Conservation (phyloP, 1,140 invertebrate species). For the Drosophila parabipectinata region DNA sequence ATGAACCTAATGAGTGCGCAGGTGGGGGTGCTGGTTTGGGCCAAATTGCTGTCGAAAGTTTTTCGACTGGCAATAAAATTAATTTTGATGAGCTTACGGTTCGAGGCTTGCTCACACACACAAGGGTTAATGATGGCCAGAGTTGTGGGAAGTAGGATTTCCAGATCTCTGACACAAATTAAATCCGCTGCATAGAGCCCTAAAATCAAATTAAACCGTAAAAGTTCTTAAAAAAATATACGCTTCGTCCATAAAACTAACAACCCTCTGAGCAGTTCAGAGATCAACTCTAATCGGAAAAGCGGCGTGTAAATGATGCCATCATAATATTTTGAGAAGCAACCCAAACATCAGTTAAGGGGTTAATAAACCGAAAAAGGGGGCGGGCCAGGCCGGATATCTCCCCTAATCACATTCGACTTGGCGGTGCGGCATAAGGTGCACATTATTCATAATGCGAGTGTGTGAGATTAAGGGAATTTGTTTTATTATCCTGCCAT, state of each 20-base stretch:
- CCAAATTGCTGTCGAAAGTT: conserved; percentile 68
- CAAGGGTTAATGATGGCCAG: conserved; percentile 16
- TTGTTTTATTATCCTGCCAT: conserved; percentile 13
- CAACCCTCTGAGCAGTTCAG: conserved; percentile 41
- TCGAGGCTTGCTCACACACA: conserved; percentile 22
- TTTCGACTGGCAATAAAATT: conserved; percentile 77
- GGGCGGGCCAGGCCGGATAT: conserved; percentile 1
- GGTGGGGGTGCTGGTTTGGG: background rate
- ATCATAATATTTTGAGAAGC: conserved; percentile 80
- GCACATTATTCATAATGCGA: conserved; percentile 81
- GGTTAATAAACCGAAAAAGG: conserved; percentile 74
- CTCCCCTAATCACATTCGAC: conserved; percentile 65
- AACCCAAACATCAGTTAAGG: conserved; percentile 64
- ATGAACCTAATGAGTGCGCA: conserved; percentile 56
- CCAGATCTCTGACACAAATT: background rate
- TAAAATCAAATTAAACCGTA: conserved; percentile 69
- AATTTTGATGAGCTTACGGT: conserved; percentile 73
- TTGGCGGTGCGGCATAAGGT: conserved; percentile 78
- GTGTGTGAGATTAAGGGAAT: conserved; percentile 57
- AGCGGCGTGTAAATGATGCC: conserved; percentile 82
- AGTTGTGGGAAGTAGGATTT: conserved; percentile 18
- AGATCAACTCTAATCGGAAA: conserved; percentile 74
- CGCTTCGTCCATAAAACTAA: conserved; percentile 23
- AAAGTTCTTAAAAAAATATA: conserved; percentile 34
- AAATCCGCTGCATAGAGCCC: conserved; percentile 15